phyloP scores from a whole-genome alignment of 2,888 invertebrate genomes.

The Aspidapion aeneum region DNA sequence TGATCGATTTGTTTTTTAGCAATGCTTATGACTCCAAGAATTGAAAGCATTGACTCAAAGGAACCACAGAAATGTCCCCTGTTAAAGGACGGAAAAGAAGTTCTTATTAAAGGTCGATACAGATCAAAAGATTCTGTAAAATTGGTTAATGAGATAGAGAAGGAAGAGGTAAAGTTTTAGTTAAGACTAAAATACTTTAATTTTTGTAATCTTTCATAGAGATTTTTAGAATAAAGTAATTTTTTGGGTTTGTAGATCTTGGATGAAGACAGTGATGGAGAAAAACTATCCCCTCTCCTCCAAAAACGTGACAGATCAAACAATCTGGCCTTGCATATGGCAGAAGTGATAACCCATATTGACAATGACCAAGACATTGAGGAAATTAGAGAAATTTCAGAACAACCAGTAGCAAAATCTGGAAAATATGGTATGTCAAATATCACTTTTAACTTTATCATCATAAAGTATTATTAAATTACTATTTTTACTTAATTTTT shows the following conservation, averaged over 20 bases:
- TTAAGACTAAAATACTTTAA: neutral
- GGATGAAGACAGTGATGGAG: conserved; percentile 80
- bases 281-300: conserved; percentile 75
- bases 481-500: too few relatives aligned
- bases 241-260: conserved; percentile 45
- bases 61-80: conserved; percentile 46
- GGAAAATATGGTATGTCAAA: conserved; percentile 32
- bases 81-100: conserved; percentile 36
- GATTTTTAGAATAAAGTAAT: too few relatives aligned
- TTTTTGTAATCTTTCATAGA: too few relatives aligned
- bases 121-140: conserved; percentile 53
- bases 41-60: conserved; percentile 58
- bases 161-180: conserved; percentile 42
- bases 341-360: conserved; percentile 55
- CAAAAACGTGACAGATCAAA: conserved; percentile 41
- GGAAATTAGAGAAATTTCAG: conserved; percentile 46
- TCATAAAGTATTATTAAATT: too few relatives aligned
- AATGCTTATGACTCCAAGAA: conserved; percentile 62
- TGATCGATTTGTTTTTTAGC: conserved; percentile 40
- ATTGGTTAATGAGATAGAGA: conserved; percentile 59
- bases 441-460: too few relatives aligned
- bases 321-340: conserved; percentile 49
- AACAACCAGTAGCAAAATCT: conserved; percentile 26
- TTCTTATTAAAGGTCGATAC: conserved; percentile 36
- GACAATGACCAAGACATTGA: conserved; percentile 55